Evolutionary conservation across 2,113 vertebrate species (phyloP), one percentile per base, ranked within the genome.

Genomic region (Athene noctua): DNA sequence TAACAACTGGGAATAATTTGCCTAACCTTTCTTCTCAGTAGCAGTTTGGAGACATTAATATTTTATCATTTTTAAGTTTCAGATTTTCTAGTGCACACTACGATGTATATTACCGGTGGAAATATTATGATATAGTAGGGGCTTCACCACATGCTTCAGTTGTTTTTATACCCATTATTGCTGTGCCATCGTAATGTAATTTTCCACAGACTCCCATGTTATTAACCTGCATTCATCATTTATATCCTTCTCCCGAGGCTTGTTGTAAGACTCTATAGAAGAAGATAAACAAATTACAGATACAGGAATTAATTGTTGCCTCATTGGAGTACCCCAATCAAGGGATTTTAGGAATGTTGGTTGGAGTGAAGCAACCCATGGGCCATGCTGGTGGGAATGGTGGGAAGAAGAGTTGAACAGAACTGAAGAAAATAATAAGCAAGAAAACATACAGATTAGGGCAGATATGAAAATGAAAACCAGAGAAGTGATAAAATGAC

Each of bases 211-310:
- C 72, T 97, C 74, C 73, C 0, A 0, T 77, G 81, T 94, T 96
- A 96, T 97, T 96, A 97, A 92, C 92, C 80, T 80, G 86, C 89
- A 95, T 97, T 96, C 71, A 94, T 97, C 95, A 95, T 81, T 91
- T 94, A 73, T 94, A 97, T 95, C 32, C 63, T 46, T 91, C 95
- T 95, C 94, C 58, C 0, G 66, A 95, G 95, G 78, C 83, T 91
- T 88, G 26, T 94, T 91, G 40, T 86, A 89, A 92, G 86, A 90
- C 46, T 58, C 62, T 85, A 68, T 58, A 81, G 73, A 91, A 93
- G 65, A 86, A 90, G 78, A 89, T 95, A 97, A 94, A 95, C 77
- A 89, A 93, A 95, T 94, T 94, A 89, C n/a, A 95, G 80, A 91
- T 73, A 80, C 9, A 55, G 62, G 38, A 95, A 97, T 92, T 97